Evolutionary conservation across 2,888 invertebrate species (phyloP).

Genomic region (Oxyteleia sp.): DNA sequence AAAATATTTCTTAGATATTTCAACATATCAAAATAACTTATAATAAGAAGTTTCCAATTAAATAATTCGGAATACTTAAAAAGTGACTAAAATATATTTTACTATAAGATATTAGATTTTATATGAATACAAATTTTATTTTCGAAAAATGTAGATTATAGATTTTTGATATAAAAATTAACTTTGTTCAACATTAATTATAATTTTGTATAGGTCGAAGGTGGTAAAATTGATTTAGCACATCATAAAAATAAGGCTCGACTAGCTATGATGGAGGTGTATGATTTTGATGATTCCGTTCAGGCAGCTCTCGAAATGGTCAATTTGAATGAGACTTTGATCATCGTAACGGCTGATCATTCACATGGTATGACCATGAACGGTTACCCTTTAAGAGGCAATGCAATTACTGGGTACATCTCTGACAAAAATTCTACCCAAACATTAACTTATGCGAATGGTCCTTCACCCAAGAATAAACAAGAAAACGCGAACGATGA

Average conservation of each 20-base stretch:
- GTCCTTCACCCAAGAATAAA: conserved; percentile 88
- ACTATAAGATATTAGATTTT: too few relatives aligned
- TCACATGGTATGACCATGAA: conserved; percentile 90
- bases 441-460: conserved; percentile 32
- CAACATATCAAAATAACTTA: too few relatives aligned
- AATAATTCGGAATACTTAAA: too few relatives aligned
- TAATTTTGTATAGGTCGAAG: conserved; percentile 89
- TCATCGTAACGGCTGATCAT: conserved; percentile 91
- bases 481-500: too few relatives aligned
- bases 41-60: too few relatives aligned
- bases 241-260: conserved; percentile 90
- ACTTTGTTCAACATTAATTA: too few relatives aligned
- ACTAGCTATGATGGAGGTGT: conserved; percentile 90
- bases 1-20: too few relatives aligned
- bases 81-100: too few relatives aligned
- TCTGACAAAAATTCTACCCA: conserved; percentile 13
- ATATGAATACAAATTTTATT: too few relatives aligned
- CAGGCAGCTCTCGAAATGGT: conserved; percentile 88
- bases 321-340: conserved; percentile 89
- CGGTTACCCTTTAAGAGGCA: conserved; percentile 90
- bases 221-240: conserved; percentile 90
- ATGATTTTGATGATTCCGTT: conserved; percentile 91
- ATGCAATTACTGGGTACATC: conserved; percentile 59
- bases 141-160: too few relatives aligned
- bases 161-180: too few relatives aligned